Conservation (phyloP, 2,888 invertebrate species). For the Heliconius charithonia region DNA sequence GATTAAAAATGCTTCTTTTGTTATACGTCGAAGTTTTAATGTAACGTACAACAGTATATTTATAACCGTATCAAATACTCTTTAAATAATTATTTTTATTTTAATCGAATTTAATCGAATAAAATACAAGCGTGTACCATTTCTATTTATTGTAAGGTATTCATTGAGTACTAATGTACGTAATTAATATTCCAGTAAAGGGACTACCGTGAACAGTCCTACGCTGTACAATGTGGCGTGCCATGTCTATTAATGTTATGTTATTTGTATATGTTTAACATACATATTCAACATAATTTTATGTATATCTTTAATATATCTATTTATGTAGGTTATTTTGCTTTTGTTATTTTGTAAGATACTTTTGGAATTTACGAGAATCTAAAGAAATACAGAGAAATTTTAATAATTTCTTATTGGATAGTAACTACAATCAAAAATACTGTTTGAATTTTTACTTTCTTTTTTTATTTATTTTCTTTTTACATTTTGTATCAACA, state of each 20-base stretch:
- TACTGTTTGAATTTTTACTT: too few relatives aligned
- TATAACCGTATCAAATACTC: too few relatives aligned
- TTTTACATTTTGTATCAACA: too few relatives aligned
- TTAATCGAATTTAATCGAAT: not conserved
- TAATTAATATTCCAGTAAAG: conserved; percentile 30
- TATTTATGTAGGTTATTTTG: conserved; percentile 1
- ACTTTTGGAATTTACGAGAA: too few relatives aligned
- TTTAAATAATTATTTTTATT: not conserved
- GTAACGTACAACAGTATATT: too few relatives aligned
- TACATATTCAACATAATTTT: not conserved
- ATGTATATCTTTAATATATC: not conserved
- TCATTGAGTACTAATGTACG: conserved; percentile 28
- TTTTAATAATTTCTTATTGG: too few relatives aligned
- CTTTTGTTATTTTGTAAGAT: not conserved
- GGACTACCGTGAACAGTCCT: conserved; percentile 29
- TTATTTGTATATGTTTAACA: conserved; percentile 17
- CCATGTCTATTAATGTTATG: conserved; percentile 14
- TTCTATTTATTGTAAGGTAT: conserved; percentile 22
- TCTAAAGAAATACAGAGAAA: too few relatives aligned
- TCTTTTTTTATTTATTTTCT: too few relatives aligned
- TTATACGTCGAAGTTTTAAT: too few relatives aligned
- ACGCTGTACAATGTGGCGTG: conserved; percentile 27
- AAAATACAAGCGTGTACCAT: not conserved
- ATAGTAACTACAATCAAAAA: too few relatives aligned
- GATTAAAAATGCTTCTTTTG: too few relatives aligned